Evolutionary conservation across 2,797 vertebrate genomes (phyloP).

Genomic region (Nothura maculosa): DNA sequence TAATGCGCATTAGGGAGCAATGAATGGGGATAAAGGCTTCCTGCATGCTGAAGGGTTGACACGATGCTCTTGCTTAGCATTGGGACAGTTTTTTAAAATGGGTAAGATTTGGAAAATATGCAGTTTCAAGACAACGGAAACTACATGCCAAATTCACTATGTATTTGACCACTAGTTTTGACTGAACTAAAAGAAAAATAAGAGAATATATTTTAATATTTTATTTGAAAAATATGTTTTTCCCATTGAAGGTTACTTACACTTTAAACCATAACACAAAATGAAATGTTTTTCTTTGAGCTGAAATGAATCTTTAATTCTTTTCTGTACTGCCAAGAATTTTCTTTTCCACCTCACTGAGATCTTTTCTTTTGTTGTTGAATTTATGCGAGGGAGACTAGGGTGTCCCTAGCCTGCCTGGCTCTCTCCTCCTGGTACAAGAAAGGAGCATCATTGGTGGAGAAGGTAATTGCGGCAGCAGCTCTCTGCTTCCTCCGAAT

Average conservation of each 20-base stretch:
- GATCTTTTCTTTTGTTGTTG: not conserved
- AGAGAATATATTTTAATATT: not conserved
- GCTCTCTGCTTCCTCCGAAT: not conserved
- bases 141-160: not conserved
- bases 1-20: slow-evolving; percentile 5
- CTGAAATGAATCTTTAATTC: not conserved
- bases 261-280: not conserved
- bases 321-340: not conserved
- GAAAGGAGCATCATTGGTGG: not conserved
- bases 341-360: not conserved
- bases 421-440: not conserved
- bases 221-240: not conserved
- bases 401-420: not conserved
- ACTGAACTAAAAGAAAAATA: not conserved
- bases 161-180: not conserved
- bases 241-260: not conserved
- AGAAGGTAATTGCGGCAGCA: not conserved
- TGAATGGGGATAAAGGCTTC: slow-evolving; percentile 31
- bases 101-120: not conserved
- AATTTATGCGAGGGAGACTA: not conserved
- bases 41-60: not conserved
- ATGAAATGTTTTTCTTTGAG: not conserved
- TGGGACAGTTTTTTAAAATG: not conserved
- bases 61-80: not conserved
- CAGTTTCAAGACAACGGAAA: not conserved